phyloP scores from a whole-genome alignment of 1,140 invertebrate genomes.

The Ceratina australensis region DNA sequence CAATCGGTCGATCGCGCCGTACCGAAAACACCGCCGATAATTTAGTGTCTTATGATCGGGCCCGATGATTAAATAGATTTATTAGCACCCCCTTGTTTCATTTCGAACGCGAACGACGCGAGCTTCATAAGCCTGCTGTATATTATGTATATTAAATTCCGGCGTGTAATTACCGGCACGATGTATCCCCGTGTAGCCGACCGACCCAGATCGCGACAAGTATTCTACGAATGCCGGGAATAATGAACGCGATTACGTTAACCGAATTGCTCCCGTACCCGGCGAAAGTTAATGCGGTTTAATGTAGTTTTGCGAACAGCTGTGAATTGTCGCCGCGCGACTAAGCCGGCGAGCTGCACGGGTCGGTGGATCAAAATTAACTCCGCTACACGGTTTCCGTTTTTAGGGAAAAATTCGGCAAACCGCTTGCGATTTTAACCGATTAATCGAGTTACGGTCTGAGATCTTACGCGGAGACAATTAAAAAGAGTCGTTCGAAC shows the following conservation, averaged over 20 bases:
- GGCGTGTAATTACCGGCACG: not conserved
- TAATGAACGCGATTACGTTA: constrained; percentile 24
- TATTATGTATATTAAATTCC: constrained; percentile 18
- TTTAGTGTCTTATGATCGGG: constrained; percentile 23
- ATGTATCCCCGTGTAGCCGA: not conserved
- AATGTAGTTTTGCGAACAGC: constrained; percentile 3
- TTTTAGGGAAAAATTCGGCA: too few relatives aligned
- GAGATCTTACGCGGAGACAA: too few relatives aligned
- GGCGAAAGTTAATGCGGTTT: constrained; percentile 23
- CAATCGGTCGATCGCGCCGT: not conserved
- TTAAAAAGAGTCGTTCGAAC: too few relatives aligned
- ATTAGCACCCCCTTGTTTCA: constrained; percentile 4
- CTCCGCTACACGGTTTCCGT: too few relatives aligned
- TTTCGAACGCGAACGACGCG: not conserved
- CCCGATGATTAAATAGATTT: not conserved
- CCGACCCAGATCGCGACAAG: constrained; percentile 7
- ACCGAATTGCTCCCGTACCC: constrained; percentile 1
- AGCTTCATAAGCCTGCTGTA: not conserved
- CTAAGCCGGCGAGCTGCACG: too few relatives aligned
- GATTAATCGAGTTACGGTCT: too few relatives aligned
- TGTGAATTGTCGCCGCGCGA: not conserved
- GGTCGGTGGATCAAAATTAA: not conserved
- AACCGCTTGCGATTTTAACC: too few relatives aligned
- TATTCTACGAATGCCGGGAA: constrained; percentile 4
- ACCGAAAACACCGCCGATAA: not conserved